These are phyloP conservation scores for Lasius fuliginosus DNA, from an alignment of 2,888 invertebrate genomes.

Conservation along the genomic window DNA sequence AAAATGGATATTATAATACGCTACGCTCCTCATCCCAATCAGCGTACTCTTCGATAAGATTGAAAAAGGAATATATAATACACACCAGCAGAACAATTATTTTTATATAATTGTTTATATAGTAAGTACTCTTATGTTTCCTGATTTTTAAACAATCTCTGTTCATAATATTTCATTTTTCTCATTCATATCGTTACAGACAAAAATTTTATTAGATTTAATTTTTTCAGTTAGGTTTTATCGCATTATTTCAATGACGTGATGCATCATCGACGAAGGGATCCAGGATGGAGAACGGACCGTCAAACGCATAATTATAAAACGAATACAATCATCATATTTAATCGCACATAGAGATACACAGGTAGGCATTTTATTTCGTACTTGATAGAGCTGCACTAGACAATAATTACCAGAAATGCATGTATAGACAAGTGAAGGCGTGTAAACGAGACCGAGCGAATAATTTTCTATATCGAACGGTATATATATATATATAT, in stretches of 20 bases:
- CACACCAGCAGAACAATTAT: background rate
- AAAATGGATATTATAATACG: background rate
- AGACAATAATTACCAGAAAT: slow-evolving; percentile 74
- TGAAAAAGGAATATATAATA: background rate
- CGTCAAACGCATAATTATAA: background rate
- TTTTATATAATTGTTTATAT: background rate
- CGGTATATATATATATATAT: background rate
- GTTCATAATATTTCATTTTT: background rate
- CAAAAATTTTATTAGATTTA: background rate
- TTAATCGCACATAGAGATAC: slow-evolving; percentile 72
- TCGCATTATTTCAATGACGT: background rate
- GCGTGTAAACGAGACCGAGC: slow-evolving; percentile 47
- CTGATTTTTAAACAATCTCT: background rate
- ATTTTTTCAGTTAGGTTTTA: background rate
- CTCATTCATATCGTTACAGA: background rate
- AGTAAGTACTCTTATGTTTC: background rate
- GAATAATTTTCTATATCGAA: slow-evolving; percentile 39
- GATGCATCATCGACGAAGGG: background rate
- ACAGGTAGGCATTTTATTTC: slow-evolving; percentile 77
- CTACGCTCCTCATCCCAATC: background rate
- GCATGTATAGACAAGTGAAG: slow-evolving; percentile 65
- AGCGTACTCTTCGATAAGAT: background rate
- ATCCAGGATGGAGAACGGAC: background rate
- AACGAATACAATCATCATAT: slow-evolving; percentile 9
- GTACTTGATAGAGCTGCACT: slow-evolving; percentile 71